Evolutionary conservation across 2,797 vertebrate genomes (phyloP).

Genomic region (Hylomyscus alleni): DNA sequence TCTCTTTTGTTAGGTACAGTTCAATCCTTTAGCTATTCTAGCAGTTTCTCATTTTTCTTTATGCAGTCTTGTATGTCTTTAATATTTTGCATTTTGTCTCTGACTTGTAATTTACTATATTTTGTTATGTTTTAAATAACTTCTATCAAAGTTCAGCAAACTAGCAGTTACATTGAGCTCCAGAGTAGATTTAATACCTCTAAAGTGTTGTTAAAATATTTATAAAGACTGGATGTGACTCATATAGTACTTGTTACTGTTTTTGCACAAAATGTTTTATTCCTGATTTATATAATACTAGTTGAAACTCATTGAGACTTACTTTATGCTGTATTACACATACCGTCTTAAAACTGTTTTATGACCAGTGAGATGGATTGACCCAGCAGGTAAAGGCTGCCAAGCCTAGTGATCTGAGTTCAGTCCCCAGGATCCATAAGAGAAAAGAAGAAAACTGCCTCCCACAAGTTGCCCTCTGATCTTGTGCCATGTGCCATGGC

Average conservation of each 20-base stretch:
- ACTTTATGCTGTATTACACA: background rate
- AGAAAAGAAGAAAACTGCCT: too few relatives aligned
- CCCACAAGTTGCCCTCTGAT: background rate
- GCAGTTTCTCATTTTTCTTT: constrained; percentile 33
- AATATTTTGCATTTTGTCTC: constrained; percentile 45
- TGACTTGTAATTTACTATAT: constrained; percentile 25
- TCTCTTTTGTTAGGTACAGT: background rate
- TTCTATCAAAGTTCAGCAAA: background rate
- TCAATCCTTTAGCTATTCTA: background rate
- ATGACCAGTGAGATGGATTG: background rate
- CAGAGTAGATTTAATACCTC: constrained; percentile 8
- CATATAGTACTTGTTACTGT: background rate
- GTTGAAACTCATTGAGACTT: background rate
- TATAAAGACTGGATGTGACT: background rate
- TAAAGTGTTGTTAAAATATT: background rate
- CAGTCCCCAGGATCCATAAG: too few relatives aligned
- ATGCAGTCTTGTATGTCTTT: constrained; percentile 10
- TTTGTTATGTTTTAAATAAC: constrained; percentile 46
- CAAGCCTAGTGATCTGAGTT: background rate
- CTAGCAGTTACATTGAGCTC: constrained; percentile 7
- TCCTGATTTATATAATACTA: background rate
- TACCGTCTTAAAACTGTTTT: background rate
- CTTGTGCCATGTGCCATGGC: background rate
- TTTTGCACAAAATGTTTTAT: background rate
- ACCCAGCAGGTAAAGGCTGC: background rate